Conservation (phyloP, 1,140 invertebrate genomes). For the Sipha flava region DNA sequence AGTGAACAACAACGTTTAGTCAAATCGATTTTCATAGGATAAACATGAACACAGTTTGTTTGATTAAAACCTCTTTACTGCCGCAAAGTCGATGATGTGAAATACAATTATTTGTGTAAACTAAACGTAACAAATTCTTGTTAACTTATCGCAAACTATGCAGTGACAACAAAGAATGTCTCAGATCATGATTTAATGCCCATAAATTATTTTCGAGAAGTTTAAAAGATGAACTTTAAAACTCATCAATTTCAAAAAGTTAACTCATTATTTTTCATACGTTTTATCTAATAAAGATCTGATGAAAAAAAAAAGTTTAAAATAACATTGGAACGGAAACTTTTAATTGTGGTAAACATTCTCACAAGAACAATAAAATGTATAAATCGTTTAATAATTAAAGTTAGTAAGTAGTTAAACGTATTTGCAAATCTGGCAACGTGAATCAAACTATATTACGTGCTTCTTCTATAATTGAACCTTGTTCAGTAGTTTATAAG, state of each 20-base stretch:
- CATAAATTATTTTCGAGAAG: not conserved
- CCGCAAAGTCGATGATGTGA: too few relatives aligned
- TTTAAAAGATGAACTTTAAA: not conserved
- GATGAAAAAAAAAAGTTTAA: not conserved
- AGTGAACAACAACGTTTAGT: too few relatives aligned
- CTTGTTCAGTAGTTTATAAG: too few relatives aligned
- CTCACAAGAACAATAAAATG: not conserved
- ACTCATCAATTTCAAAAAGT: not conserved
- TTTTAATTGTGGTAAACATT: not conserved
- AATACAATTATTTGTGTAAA: too few relatives aligned
- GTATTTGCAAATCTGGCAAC: not conserved
- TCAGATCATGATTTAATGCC: not conserved
- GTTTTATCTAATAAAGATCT: not conserved
- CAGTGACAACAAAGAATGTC: not conserved
- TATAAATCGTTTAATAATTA: not conserved
- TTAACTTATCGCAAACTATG: not conserved
- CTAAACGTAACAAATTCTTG: too few relatives aligned
- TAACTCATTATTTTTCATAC: not conserved
- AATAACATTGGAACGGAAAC: not conserved
- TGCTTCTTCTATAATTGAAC: too few relatives aligned
- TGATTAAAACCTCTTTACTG: too few relatives aligned
- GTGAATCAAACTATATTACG: not conserved
- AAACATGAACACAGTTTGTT: too few relatives aligned
- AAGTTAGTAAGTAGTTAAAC: not conserved
- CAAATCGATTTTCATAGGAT: too few relatives aligned